phyloP scores from a whole-genome alignment of 2,888 invertebrate genomes.

The Oligia strigilis region DNA sequence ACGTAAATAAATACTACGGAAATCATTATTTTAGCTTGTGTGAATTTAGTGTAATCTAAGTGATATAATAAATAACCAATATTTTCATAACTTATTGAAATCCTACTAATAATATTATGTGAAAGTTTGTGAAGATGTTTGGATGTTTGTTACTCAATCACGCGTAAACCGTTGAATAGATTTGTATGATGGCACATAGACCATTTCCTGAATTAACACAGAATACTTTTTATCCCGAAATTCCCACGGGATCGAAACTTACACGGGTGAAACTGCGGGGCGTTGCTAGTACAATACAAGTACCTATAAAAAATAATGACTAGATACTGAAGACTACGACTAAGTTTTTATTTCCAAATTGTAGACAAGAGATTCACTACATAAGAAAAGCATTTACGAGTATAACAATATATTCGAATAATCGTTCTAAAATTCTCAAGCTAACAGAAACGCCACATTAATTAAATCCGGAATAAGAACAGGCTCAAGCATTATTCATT shows the following conservation, averaged over 20 bases:
- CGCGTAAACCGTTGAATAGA: too few species aligned
- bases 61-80: slow-evolving; percentile 27
- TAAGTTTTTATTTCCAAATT: neutral
- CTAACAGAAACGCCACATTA: slow-evolving; percentile 40
- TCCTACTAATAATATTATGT: neutral
- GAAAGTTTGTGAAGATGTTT: too few species aligned
- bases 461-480: slow-evolving; percentile 48
- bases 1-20: slow-evolving; percentile 12
- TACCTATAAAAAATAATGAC: slow-evolving; percentile 6
- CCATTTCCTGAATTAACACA: too few species aligned
- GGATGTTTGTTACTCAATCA: too few species aligned
- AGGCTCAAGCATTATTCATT: slow-evolving; percentile 55
- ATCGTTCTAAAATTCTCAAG: slow-evolving; percentile 17
- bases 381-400: neutral
- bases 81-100: slow-evolving; percentile 17
- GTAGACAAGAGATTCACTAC: neutral
- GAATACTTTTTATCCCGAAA: too few species aligned
- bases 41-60: slow-evolving; percentile 7
- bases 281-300: too few species aligned
- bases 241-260: too few species aligned
- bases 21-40: slow-evolving; percentile 13
- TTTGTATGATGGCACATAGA: too few species aligned
- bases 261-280: too few species aligned
- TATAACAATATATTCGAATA: slow-evolving; percentile 13
- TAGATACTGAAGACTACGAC: neutral